A percentile compares a stretch with the other conserved stretches of the same genome.
These are phyloP conservation scores for Acronicta leporina DNA, from an alignment of 2,888 invertebrate genomes.

Conservation along the genomic window DNA sequence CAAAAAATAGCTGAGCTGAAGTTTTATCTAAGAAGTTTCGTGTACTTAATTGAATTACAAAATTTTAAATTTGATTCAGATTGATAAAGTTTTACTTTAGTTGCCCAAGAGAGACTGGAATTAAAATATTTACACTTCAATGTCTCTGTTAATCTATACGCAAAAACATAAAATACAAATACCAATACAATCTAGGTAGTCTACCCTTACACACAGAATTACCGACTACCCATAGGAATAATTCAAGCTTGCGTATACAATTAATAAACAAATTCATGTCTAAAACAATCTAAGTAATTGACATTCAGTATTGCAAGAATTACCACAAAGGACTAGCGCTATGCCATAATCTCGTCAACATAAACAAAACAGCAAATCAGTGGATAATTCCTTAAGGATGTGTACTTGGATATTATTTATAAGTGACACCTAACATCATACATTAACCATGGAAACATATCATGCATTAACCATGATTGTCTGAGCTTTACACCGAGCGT, in stretches of 20 bases:
- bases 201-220: no score
- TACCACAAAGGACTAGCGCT: no score
- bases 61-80: not conserved
- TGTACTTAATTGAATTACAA: not conserved
- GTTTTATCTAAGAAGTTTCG: not conserved
- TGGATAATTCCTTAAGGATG: slow-evolving; percentile 13
- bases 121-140: no score
- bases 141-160: no score
- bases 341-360: slow-evolving; percentile 2
- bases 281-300: no score
- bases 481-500: not conserved
- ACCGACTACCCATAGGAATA: no score
- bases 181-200: no score
- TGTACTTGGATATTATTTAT: slow-evolving; percentile 16
- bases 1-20: not conserved
- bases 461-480: slow-evolving; percentile 21
- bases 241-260: no score
- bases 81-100: not conserved
- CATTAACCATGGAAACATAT: slow-evolving; percentile 18
- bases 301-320: not conserved
- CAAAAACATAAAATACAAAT: no score
- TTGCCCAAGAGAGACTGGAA: not conserved
- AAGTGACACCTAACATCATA: slow-evolving; percentile 11
- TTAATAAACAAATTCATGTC: no score
- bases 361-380: slow-evolving; percentile 3